Evolutionary conservation across 2,797 vertebrate species (phyloP), one percentile per base, ranked within the genome.

Genomic region (Sebastiscus albofasciatus): DNA sequence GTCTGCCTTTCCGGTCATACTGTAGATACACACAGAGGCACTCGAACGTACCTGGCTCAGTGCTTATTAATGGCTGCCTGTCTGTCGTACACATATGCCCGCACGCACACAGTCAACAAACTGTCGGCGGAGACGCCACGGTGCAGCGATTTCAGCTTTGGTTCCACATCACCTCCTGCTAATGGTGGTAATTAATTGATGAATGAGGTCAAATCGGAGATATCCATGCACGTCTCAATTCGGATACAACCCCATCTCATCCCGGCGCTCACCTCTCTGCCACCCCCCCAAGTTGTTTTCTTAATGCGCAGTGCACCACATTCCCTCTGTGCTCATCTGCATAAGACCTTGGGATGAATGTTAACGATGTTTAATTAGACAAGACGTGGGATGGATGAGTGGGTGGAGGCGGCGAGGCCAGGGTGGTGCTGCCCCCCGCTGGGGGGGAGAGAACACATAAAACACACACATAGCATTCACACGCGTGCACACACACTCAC

Each of bases 281-380:
- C 89, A 84, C 90, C 91, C 93, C 54, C 90, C 87, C 85, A 85
- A 93, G 95, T 96, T 96, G 94, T 96, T 96, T 96, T 96, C 93
- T 95, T 95, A 95, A 94, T 95, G 93, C 91, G 93, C 93, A 92
- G 91, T 93, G 93, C 95, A 95, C 93, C 93, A 94, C 90, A 89
- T 93, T 95, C 95, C 93, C 93, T 94, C 94, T 90, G 90, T 89
- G 92, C 96, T 96, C 94, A 96, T 96, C 94, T 96, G 94, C 95
- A 96, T 95, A 96, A 95, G 96, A 96, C 96, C 96, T 96, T 96
- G 96, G 94, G 93, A 96, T 95, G 95, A 96, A 96, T 95, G 96
- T 96, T 96, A 96, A 96, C 94, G 94, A 94, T 95, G 95, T 96
- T 96, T 96, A 96, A 96, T 96, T 96, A 96, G 95, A 95, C 94